These are phyloP conservation scores for Euzophera pinguis DNA, from an alignment of 2,888 invertebrate genomes.

Conservation along the genomic window DNA sequence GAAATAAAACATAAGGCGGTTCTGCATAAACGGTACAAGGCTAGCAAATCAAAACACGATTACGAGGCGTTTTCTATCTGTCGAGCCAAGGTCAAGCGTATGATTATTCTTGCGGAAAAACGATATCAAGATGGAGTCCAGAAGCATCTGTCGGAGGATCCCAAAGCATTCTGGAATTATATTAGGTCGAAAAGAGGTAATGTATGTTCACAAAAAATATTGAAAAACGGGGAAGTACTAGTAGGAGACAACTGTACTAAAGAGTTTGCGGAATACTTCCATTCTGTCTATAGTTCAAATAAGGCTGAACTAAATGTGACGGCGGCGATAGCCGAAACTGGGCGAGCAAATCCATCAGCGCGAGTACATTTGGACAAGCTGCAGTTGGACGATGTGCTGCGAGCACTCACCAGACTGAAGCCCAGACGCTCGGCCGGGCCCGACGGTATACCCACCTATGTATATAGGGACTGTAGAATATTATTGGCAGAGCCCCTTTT, in stretches of 20 bases:
- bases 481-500: not conserved
- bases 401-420: not conserved
- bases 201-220: not conserved
- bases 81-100: slow-evolving; percentile 14
- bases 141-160: slow-evolving; percentile 6
- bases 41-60: not conserved
- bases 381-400: not conserved
- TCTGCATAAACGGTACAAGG: slow-evolving; percentile 7
- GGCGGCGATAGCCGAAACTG: not conserved
- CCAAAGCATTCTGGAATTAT: slow-evolving; percentile 13
- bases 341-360: not conserved
- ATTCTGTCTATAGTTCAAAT: not conserved
- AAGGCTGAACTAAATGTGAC: not conserved
- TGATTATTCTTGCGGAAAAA: not conserved
- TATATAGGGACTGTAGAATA: not conserved
- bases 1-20: slow-evolving; percentile 5
- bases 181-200: not conserved
- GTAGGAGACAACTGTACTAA: not conserved
- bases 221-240: not conserved
- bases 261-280: not conserved
- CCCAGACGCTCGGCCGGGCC: not conserved
- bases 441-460: not conserved
- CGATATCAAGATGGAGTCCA: slow-evolving; percentile 11
- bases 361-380: not conserved
- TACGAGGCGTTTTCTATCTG: not conserved